Percentiles rank a stretch among this genome's conserved stretches.
Evolutionary conservation across 2,113 vertebrate genomes (phyloP).

Genomic region (Grantiella picta): DNA sequence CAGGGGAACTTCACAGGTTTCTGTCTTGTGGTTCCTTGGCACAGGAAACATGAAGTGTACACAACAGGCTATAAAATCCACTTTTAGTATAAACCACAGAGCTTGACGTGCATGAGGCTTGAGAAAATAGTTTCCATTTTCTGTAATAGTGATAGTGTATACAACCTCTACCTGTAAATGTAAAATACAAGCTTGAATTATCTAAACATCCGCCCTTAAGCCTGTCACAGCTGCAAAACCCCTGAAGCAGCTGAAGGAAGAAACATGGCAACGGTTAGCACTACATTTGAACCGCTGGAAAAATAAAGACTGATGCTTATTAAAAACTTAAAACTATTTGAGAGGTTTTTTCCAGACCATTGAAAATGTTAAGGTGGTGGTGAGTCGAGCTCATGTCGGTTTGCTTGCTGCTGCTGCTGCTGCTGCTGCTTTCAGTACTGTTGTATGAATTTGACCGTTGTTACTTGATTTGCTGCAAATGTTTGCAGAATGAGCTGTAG

Average conservation of each 20-base stretch:
- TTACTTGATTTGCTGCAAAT: not conserved
- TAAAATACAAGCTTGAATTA: slow-evolving; percentile 55
- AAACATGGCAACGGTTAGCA: not conserved
- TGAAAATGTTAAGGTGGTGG: slow-evolving; percentile 13
- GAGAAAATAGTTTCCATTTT: slow-evolving; percentile 62
- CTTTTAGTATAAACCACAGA: slow-evolving; percentile 60
- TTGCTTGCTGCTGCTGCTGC: not conserved
- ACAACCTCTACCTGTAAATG: slow-evolving; percentile 61
- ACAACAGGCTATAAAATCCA: slow-evolving; percentile 61
- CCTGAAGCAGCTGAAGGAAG: not conserved
- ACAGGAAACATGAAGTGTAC: slow-evolving; percentile 44
- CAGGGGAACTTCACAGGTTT: slow-evolving; percentile 34
- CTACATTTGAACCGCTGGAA: slow-evolving; percentile 33
- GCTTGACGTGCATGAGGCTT: slow-evolving; percentile 38
- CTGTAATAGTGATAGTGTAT: slow-evolving; percentile 42
- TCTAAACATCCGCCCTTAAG: slow-evolving; percentile 36
- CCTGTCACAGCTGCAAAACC: slow-evolving; percentile 36
- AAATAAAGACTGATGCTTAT: slow-evolving; percentile 38
- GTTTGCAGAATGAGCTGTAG: not conserved
- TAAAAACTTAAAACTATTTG: slow-evolving; percentile 17
- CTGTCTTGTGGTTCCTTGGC: slow-evolving; percentile 54
- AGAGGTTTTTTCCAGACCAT: slow-evolving; percentile 39
- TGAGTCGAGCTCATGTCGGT: not conserved
- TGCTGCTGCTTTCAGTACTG: not conserved
- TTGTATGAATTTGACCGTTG: not conserved